Conservation (phyloP, 2,113 vertebrate genomes). For the Potamarius usumacintae region DNA sequence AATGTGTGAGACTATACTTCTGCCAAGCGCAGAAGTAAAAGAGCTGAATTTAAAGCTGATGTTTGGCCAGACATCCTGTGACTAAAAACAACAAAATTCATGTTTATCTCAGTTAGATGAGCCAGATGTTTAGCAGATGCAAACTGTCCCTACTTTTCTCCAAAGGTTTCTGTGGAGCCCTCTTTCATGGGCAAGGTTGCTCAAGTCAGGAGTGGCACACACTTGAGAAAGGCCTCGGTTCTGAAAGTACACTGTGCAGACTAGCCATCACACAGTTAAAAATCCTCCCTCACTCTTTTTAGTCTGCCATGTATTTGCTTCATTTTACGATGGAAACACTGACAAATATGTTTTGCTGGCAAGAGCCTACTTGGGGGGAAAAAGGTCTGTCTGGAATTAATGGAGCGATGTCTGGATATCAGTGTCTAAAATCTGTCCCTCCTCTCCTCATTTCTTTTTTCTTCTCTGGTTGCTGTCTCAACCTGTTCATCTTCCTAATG, state of each 20-base stretch:
- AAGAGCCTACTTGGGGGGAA: constrained; percentile 48
- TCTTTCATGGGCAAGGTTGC: constrained; percentile 21
- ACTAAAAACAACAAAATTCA: background rate
- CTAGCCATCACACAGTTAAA: constrained; percentile 46
- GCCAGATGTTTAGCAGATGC: constrained; percentile 20
- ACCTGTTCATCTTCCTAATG: background rate
- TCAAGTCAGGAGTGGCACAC: constrained; percentile 10
- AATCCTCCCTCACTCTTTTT: constrained; percentile 36
- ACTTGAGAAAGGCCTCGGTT: background rate
- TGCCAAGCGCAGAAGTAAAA: constrained; percentile 28
- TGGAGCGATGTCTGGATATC: constrained; percentile 55
- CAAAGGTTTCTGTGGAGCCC: background rate
- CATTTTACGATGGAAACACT: constrained; percentile 60
- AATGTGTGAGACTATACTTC: background rate
- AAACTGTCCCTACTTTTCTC: constrained; percentile 14
- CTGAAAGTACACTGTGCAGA: constrained; percentile 19
- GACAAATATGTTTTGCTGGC: constrained; percentile 61
- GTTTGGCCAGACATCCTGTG: constrained; percentile 26
- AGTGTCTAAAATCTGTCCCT: constrained; percentile 51
- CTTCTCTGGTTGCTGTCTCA: constrained; percentile 9
- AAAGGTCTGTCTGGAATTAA: constrained; percentile 58
- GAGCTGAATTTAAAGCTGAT: background rate
- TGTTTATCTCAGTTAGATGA: background rate
- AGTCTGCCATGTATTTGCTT: constrained; percentile 56
- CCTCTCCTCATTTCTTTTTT: constrained; percentile 31